These are phyloP conservation scores for Sardina pilchardus DNA, from an alignment of 2,113 vertebrate genomes.

Conservation along the genomic window DNA sequence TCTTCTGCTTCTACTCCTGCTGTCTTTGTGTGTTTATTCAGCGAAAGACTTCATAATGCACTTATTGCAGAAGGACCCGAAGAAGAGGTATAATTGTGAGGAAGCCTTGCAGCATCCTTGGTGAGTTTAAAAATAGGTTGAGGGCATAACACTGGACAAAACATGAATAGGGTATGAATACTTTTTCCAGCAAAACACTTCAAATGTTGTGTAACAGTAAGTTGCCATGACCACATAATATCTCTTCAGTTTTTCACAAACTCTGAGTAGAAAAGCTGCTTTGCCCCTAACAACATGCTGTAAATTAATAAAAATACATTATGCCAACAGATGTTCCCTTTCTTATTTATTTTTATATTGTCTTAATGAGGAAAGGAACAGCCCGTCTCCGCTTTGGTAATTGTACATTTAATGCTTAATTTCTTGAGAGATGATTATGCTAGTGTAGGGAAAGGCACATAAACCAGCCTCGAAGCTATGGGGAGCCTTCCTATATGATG, in stretches of 20 bases:
- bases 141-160: background rate
- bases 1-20: slow-evolving; percentile 31
- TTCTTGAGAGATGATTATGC: slow-evolving; percentile 6
- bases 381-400: background rate
- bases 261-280: background rate
- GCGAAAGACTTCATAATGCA: slow-evolving; percentile 87
- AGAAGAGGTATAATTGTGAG: slow-evolving; percentile 80
- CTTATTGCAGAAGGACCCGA: slow-evolving; percentile 84
- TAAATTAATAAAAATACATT: background rate
- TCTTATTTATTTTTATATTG: slow-evolving; percentile 7
- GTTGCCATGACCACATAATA: slow-evolving; percentile 6
- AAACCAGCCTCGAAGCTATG: background rate
- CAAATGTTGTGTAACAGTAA: background rate
- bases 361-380: slow-evolving; percentile 6
- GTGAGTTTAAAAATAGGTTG: slow-evolving; percentile 66
- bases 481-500: background rate
- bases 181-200: slow-evolving; percentile 1
- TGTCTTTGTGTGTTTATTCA: slow-evolving; percentile 47
- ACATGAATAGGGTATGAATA: background rate
- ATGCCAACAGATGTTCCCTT: background rate
- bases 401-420: slow-evolving; percentile 21
- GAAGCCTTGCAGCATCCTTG: slow-evolving; percentile 84
- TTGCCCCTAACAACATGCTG: background rate
- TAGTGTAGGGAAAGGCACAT: background rate
- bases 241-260: slow-evolving; percentile 3